Percentiles rank a stretch among this genome's conserved stretches.
Conservation (phyloP, 2,888 invertebrate species). For the Chrysomela aeneicollis region DNA sequence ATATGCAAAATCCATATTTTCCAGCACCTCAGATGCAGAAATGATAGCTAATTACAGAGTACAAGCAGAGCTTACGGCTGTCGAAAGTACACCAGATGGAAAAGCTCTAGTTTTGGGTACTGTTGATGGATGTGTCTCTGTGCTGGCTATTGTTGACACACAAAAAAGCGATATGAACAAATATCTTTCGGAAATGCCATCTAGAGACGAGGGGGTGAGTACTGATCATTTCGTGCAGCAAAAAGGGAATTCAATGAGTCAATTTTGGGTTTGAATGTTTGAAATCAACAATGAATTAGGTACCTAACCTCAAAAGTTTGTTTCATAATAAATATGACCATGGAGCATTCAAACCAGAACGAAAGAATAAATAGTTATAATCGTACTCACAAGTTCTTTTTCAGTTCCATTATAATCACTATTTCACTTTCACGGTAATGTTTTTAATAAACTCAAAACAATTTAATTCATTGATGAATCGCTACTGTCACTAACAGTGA, state of each 20-base stretch:
- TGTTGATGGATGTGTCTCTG: slow-evolving; percentile 92
- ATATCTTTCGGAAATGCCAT: slow-evolving; percentile 73
- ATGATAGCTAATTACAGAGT: slow-evolving; percentile 93
- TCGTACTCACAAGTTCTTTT: slow-evolving; percentile 21
- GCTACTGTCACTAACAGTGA: slow-evolving; percentile 20
- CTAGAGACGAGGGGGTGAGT: slow-evolving; percentile 71
- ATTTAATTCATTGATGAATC: too few species aligned
- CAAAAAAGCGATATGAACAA: slow-evolving; percentile 69
- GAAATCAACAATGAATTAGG: neutral
- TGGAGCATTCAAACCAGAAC: neutral
- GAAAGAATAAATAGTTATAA: neutral
- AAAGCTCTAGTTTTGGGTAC: slow-evolving; percentile 86
- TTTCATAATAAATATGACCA: neutral
- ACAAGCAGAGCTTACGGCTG: slow-evolving; percentile 87
- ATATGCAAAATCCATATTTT: too few species aligned
- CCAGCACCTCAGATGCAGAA: slow-evolving; percentile 85
- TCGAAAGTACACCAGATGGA: slow-evolving; percentile 86
- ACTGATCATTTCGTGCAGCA: neutral
- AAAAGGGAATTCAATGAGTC: neutral
- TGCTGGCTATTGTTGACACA: slow-evolving; percentile 77
- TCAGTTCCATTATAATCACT: slow-evolving; percentile 6
- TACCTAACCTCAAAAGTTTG: neutral
- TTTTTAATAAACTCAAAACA: slow-evolving; percentile 18
- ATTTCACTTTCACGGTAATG: slow-evolving; percentile 16
- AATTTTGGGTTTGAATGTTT: neutral